These are phyloP conservation scores for Phengaris alcon DNA, from an alignment of 2,888 invertebrate genomes.

Conservation along the genomic window DNA sequence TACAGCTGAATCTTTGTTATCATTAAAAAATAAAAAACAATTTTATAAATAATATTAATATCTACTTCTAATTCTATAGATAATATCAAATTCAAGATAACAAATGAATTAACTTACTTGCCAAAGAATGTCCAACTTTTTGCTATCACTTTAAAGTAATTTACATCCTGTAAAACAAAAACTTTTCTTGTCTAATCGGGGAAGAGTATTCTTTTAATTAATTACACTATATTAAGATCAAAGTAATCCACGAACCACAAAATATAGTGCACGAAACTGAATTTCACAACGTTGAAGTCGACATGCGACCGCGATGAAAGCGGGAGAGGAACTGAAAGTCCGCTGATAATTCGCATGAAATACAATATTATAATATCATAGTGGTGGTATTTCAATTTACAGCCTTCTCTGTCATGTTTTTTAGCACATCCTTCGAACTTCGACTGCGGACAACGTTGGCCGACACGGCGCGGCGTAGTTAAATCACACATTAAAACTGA, in stretches of 20 bases:
- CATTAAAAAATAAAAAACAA: no score
- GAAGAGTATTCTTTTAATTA: no score
- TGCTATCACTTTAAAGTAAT: not conserved
- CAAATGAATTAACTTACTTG: not conserved
- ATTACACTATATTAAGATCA: no score
- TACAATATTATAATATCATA: not conserved
- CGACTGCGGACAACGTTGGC: no score
- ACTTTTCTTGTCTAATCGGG: not conserved
- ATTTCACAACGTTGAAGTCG: not conserved
- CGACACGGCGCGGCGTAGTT: no score
- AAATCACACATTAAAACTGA: no score
- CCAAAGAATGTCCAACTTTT: not conserved
- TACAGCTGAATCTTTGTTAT: no score
- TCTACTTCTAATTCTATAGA: not conserved
- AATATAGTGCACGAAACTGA: not conserved
- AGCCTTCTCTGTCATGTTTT: not conserved
- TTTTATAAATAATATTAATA: not conserved
- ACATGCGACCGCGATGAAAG: not conserved
- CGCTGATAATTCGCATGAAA: not conserved
- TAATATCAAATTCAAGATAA: not conserved
- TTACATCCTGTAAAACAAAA: not conserved
- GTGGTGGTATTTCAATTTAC: not conserved
- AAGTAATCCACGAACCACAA: not conserved
- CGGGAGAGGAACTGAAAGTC: constrained; percentile 5
- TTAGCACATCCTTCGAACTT: not conserved